phyloP scores from a whole-genome alignment of 2,888 invertebrate genomes.

The Dione juno region DNA sequence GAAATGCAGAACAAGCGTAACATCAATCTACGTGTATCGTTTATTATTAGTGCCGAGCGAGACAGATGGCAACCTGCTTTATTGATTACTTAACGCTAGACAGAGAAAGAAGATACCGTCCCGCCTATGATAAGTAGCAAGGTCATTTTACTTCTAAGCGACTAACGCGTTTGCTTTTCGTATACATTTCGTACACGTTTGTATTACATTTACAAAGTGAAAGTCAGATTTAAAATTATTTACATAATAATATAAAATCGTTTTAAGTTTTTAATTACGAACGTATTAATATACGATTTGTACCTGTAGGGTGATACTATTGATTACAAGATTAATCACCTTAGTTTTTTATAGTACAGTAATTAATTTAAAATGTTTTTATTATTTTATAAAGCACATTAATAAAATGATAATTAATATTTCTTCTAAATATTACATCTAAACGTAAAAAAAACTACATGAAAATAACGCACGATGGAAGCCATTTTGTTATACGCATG shows the following conservation, averaged over 20 bases:
- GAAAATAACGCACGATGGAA: not conserved
- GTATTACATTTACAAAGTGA: slow-evolving; percentile 25
- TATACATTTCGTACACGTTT: slow-evolving; percentile 33
- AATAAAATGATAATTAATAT: not conserved
- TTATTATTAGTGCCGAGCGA: slow-evolving; percentile 74
- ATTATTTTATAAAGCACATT: not conserved
- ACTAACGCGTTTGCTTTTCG: slow-evolving; percentile 46
- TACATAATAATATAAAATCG: not conserved
- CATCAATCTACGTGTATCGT: slow-evolving; percentile 47
- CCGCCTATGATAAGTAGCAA: slow-evolving; percentile 72
- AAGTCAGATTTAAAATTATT: slow-evolving; percentile 3
- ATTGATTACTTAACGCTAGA: slow-evolving; percentile 64
- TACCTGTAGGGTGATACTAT: not conserved
- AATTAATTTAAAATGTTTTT: not conserved
- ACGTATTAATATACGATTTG: not conserved
- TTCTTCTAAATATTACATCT: not conserved
- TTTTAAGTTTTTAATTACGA: not conserved
- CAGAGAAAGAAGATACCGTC: slow-evolving; percentile 54
- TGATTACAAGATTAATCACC: not conserved
- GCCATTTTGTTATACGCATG: slow-evolving; percentile 26
- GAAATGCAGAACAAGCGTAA: slow-evolving; percentile 60
- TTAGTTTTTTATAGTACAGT: not conserved
- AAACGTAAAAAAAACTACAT: not conserved
- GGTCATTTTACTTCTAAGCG: slow-evolving; percentile 66
- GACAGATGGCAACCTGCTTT: slow-evolving; percentile 57